Percentiles rank a stretch among this genome's conserved stretches.
Evolutionary conservation across 2,797 vertebrate genomes (phyloP).

Genomic region (Chelon auratus): DNA sequence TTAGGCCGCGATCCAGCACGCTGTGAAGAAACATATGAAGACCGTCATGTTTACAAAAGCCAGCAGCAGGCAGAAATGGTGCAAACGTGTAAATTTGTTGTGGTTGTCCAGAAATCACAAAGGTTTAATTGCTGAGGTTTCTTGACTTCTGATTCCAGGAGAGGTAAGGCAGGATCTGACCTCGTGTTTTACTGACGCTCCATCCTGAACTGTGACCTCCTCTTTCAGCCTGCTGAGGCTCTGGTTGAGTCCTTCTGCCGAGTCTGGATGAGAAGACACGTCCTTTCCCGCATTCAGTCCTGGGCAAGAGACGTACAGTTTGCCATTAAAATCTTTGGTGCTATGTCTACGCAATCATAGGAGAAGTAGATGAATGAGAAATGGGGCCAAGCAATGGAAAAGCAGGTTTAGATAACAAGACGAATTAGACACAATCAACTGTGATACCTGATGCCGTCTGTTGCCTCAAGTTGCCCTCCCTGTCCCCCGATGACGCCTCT

Average conservation of each 20-base stretch:
- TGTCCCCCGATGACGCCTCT: constrained; percentile 47
- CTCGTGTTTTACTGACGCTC: constrained; percentile 71
- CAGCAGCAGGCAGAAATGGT: background rate
- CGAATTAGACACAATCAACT: background rate
- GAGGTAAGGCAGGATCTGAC: constrained; percentile 45
- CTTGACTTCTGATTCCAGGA: constrained; percentile 7
- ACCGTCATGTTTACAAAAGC: background rate
- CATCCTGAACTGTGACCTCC: constrained; percentile 64
- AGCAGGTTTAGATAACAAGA: background rate
- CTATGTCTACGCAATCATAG: background rate
- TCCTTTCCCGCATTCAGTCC: constrained; percentile 50
- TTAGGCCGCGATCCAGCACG: constrained; percentile 37
- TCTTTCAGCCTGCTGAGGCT: constrained; percentile 66
- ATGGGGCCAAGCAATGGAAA: background rate
- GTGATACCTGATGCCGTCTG: constrained; percentile 67
- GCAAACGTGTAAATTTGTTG: background rate
- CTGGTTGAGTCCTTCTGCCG: constrained; percentile 48
- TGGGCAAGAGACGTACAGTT: constrained; percentile 14
- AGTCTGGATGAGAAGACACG: constrained; percentile 39
- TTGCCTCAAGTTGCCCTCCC: constrained; percentile 45
- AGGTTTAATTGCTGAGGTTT: background rate
- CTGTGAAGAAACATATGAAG: constrained; percentile 41
- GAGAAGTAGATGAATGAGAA: background rate
- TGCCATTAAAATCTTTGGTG: background rate
- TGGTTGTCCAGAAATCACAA: background rate